Evolutionary conservation across 2,888 invertebrate genomes (phyloP).

Genomic region (Teleiodes luculella): DNA sequence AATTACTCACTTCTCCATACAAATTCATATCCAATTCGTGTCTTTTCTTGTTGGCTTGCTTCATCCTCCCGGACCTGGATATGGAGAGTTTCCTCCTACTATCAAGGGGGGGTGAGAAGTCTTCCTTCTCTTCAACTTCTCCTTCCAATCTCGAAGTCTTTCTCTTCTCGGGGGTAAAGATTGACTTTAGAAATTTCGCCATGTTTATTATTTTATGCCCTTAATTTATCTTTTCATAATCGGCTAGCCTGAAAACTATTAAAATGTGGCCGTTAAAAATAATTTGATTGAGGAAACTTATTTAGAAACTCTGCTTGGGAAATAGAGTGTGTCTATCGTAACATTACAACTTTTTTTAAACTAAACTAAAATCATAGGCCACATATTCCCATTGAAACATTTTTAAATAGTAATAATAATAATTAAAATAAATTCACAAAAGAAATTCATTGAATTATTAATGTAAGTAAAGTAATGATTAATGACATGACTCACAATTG

Average conservation of each 20-base stretch:
- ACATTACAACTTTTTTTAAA: no score
- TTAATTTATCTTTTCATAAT: constrained; percentile 3
- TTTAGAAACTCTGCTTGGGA: no score
- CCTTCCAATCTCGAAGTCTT: constrained; percentile 36
- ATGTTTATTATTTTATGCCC: constrained; percentile 30
- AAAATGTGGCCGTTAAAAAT: no score
- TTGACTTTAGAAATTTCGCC: constrained; percentile 68
- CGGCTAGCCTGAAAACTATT: background rate
- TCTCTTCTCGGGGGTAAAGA: constrained; percentile 57
- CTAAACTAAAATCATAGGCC: no score
- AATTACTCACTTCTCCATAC: constrained; percentile 65
- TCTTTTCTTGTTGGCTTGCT: constrained; percentile 75
- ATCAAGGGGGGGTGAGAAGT: constrained; percentile 43
- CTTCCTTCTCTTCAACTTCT: constrained; percentile 41
- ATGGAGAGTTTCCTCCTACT: constrained; percentile 72
- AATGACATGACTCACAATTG: no score
- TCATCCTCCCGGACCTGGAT: constrained; percentile 79
- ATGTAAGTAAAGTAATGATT: no score
- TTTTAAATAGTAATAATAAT: no score
- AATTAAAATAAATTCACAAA: no score
- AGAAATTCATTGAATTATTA: no score
- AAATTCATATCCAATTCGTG: constrained; percentile 72
- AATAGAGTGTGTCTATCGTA: no score
- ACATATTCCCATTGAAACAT: no score
- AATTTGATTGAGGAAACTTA: no score